These are phyloP conservation scores for Pachycephus smyrnensis DNA, from an alignment of 2,888 invertebrate species.

Conservation along the genomic window DNA sequence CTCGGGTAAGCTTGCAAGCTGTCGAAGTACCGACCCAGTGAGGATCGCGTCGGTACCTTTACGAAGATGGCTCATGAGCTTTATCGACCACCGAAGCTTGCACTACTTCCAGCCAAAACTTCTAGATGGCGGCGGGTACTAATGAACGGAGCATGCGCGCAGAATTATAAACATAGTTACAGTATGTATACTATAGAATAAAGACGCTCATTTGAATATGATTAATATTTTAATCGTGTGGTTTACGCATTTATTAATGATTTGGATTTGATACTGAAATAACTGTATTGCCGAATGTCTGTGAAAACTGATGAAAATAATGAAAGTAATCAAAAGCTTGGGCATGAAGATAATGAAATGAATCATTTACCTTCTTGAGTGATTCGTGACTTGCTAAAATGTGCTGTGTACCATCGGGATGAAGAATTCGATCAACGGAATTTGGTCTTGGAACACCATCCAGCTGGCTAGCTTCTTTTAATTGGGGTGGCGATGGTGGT, in stretches of 20 bases:
- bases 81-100: conserved; percentile 3
- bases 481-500: conserved; percentile 69
- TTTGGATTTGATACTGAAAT: too few relatives aligned
- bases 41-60: neutral
- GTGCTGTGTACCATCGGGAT: conserved; percentile 52
- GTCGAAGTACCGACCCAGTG: neutral
- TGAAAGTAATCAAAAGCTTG: neutral
- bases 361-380: conserved; percentile 55
- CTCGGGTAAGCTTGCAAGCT: neutral
- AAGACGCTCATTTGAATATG: neutral
- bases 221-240: neutral
- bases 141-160: neutral
- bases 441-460: conserved; percentile 65
- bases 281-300: neutral
- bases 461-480: conserved; percentile 58
- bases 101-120: neutral
- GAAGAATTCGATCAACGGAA: conserved; percentile 66
- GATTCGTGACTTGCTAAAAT: conserved; percentile 51
- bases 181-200: neutral
- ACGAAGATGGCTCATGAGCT: neutral
- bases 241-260: neutral
- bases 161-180: neutral
- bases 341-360: neutral
- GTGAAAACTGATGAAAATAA: neutral
- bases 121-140: neutral